Percentiles rank a stretch among this genome's conserved stretches.
These are phyloP conservation scores for Agrotis puta DNA, from an alignment of 2,888 invertebrate species.

Conservation along the genomic window DNA sequence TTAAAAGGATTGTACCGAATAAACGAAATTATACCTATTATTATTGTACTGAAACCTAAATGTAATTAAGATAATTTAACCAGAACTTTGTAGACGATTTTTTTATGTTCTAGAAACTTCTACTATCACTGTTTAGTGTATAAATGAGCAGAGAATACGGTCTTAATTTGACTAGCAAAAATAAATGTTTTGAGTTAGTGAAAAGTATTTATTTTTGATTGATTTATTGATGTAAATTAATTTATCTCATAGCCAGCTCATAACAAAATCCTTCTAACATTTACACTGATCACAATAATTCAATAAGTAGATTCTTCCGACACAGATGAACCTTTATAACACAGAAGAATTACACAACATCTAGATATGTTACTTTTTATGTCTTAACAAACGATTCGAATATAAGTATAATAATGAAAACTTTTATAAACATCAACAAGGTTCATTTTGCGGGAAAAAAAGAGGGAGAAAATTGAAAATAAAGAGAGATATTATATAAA, in stretches of 20 bases:
- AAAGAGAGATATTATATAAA: slow-evolving; percentile 27
- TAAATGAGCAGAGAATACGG: too few relatives aligned
- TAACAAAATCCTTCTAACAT: neutral
- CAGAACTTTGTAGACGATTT: too few relatives aligned
- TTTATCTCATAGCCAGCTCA: too few relatives aligned
- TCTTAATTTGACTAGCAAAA: too few relatives aligned
- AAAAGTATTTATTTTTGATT: too few relatives aligned
- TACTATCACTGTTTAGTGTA: too few relatives aligned
- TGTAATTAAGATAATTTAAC: too few relatives aligned
- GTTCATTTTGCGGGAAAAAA: slow-evolving; percentile 32
- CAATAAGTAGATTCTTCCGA: neutral
- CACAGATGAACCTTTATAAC: slow-evolving; percentile 25
- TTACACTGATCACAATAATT: slow-evolving; percentile 26
- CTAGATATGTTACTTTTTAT: slow-evolving; percentile 47
- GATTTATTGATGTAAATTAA: too few relatives aligned
- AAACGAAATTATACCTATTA: neutral
- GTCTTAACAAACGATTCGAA: slow-evolving; percentile 12
- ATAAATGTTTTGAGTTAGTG: too few relatives aligned
- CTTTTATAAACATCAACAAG: slow-evolving; percentile 19
- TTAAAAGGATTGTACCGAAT: neutral
- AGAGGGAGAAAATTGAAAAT: neutral
- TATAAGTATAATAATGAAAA: slow-evolving; percentile 10
- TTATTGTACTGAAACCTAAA: too few relatives aligned
- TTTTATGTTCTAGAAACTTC: too few relatives aligned
- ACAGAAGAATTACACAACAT: slow-evolving; percentile 38